Evolutionary conservation across 2,888 invertebrate genomes (phyloP).

Genomic region (Hypolimnas misippus): DNA sequence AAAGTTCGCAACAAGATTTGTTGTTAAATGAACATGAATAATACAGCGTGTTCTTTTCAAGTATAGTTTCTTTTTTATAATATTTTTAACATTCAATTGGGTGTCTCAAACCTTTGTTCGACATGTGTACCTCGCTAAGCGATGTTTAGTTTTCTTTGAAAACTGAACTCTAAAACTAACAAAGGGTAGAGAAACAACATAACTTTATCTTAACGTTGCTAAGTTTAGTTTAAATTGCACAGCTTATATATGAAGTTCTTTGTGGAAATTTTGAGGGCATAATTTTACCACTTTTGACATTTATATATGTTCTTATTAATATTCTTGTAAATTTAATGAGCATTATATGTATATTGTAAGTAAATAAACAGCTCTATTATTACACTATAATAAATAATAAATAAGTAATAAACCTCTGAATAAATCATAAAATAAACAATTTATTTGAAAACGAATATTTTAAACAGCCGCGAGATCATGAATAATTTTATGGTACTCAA

Average conservation of each 20-base stretch:
- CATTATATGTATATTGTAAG: not conserved
- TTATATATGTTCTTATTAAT: not conserved
- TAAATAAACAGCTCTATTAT: not conserved
- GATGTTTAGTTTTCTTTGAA: slow-evolving; percentile 25
- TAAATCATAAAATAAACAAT: too few species aligned
- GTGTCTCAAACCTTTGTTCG: not conserved
- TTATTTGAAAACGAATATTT: too few species aligned
- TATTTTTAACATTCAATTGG: not conserved
- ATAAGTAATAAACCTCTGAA: too few species aligned
- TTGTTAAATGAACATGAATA: not conserved
- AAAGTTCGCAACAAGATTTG: not conserved
- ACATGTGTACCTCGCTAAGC: not conserved
- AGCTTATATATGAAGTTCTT: not conserved
- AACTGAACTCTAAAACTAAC: slow-evolving; percentile 15
- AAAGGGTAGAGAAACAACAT: slow-evolving; percentile 6
- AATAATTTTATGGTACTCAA: too few species aligned
- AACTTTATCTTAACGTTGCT: slow-evolving; percentile 12
- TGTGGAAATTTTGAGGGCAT: slow-evolving; percentile 11
- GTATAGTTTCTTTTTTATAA: not conserved
- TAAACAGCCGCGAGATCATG: too few species aligned
- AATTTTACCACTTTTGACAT: not conserved
- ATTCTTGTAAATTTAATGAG: too few species aligned
- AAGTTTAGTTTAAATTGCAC: slow-evolving; percentile 16
- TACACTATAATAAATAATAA: too few species aligned
- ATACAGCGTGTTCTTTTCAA: not conserved